Conservation (phyloP, 2,113 vertebrate species). For the Bos taurus region ARS-UCD2.0 NC_037334.1:82155501-82156000, state of each 20-base stretch:
- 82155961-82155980: neutral
- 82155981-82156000: neutral
- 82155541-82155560: no score
- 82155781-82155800: slow-evolving; percentile 5
- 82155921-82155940: neutral
- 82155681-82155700: neutral
- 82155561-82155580: no score
- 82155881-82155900: neutral
- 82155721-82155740: neutral
- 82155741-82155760: neutral
- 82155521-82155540: no score
- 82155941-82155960: neutral
- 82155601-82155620: no score
- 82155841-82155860: neutral
- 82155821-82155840: neutral
- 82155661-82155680: neutral
- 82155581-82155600: no score
- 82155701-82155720: neutral
- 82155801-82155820: neutral
- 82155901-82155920: neutral
- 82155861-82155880: neutral
- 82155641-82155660: neutral
- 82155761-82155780: neutral
- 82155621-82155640: no score
- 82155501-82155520: no score